Evolutionary conservation across 2,113 vertebrate genomes (phyloP).

Genomic region (Cygnus atratus): DNA sequence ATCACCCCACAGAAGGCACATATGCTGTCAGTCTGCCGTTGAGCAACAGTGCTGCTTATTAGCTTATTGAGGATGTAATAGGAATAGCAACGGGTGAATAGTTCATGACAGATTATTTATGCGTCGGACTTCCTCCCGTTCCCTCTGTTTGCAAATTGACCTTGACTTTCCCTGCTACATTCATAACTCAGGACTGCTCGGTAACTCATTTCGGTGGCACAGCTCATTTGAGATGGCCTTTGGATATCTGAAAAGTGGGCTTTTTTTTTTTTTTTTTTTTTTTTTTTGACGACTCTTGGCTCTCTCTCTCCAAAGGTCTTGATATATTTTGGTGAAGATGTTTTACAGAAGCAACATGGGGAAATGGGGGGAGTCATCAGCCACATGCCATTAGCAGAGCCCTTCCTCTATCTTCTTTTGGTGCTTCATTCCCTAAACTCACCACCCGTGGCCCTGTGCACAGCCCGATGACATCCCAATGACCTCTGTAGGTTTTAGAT

Average conservation of each 20-base stretch:
- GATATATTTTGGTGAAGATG: neutral
- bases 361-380: neutral
- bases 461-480: neutral
- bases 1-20: neutral
- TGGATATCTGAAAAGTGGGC: neutral
- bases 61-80: neutral
- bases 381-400: neutral
- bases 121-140: neutral
- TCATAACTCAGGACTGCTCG: neutral
- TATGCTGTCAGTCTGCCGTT: neutral
- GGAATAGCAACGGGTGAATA: neutral
- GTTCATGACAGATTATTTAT: constrained; percentile 22
- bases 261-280: neutral
- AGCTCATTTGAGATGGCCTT: neutral
- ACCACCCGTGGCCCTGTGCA: neutral
- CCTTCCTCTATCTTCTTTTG: neutral
- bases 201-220: neutral
- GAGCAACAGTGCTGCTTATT: neutral
- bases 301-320: neutral
- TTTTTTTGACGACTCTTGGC: neutral
- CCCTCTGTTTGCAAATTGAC: neutral
- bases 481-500: neutral
- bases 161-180: neutral
- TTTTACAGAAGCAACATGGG: neutral
- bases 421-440: neutral